Conservation (phyloP, 2,113 vertebrate species). For the Glareola pratincola region DNA sequence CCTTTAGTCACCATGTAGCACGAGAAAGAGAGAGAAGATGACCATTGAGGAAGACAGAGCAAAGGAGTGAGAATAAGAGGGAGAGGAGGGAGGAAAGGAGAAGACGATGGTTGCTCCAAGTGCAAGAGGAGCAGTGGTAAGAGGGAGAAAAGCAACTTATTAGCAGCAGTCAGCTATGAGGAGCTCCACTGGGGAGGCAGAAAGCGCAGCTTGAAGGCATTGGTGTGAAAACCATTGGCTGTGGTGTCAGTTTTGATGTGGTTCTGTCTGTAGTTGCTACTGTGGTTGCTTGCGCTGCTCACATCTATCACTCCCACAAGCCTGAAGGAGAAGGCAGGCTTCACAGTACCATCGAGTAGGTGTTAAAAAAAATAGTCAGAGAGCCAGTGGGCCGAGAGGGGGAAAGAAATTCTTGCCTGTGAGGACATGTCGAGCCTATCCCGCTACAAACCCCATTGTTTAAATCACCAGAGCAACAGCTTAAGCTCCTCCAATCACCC, state of each 20-base stretch:
- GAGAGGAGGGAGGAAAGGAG: background rate
- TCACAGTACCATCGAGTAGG: background rate
- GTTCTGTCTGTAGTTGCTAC: background rate
- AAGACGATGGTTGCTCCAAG: background rate
- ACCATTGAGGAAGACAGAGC: background rate
- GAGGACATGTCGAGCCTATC: background rate
- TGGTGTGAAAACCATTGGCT: background rate
- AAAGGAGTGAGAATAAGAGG: background rate
- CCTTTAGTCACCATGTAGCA: background rate
- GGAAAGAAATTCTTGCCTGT: background rate
- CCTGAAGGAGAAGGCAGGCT: background rate
- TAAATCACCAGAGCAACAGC: background rate
- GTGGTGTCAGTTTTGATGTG: background rate
- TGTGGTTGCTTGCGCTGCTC: background rate
- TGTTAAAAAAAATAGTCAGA: background rate
- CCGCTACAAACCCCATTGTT: accelerated
- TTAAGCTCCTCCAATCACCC: background rate
- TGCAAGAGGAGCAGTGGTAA: accelerated
- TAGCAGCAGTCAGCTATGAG: background rate
- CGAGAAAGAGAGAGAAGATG: background rate
- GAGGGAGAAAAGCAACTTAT: background rate
- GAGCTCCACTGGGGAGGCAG: background rate
- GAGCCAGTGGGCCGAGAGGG: background rate
- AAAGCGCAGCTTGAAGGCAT: background rate
- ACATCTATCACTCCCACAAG: background rate